These are phyloP conservation scores for Catonia carolina DNA, from an alignment of 2,888 invertebrate species.

Conservation along the genomic window DNA sequence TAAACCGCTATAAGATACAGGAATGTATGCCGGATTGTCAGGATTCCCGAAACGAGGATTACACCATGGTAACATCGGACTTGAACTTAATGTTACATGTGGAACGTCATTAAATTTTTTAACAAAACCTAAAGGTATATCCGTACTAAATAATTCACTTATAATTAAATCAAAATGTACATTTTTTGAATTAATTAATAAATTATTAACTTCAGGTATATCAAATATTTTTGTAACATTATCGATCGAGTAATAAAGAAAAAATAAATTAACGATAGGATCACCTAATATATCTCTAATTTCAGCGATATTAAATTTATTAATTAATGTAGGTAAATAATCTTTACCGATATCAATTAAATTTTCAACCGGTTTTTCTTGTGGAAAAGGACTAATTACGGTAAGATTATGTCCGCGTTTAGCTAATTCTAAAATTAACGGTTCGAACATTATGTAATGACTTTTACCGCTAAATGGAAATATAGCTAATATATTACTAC, in stretches of 20 bases:
- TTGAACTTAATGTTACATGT: conserved; percentile 52
- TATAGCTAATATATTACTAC: conserved; percentile 28
- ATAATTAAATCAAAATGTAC: conserved; percentile 28
- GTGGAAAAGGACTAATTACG: conserved; percentile 25
- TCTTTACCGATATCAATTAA: conserved; percentile 18
- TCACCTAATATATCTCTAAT: too few species aligned
- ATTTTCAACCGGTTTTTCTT: conserved; percentile 7
- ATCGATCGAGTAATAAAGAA: too few species aligned
- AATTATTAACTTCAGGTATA: background rate
- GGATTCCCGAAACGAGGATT: conserved; percentile 52
- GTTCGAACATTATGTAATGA: conserved; percentile 29
- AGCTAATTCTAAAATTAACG: conserved; percentile 29
- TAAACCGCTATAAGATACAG: conserved; percentile 44
- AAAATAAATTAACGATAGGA: too few species aligned
- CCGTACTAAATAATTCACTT: conserved; percentile 29
- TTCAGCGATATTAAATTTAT: too few species aligned
- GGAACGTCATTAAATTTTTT: conserved; percentile 50
- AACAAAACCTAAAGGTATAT: conserved; percentile 27
- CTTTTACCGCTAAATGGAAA: conserved; percentile 30
- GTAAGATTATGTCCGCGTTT: conserved; percentile 30
- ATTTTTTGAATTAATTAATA: conserved; percentile 2
- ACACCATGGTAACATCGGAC: conserved; percentile 56
- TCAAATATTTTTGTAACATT: background rate
- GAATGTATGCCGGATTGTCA: conserved; percentile 52
- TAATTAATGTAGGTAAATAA: too few species aligned